Evolutionary conservation across 2,113 vertebrate species (phyloP).

Genomic region (Pipra filicauda): DNA sequence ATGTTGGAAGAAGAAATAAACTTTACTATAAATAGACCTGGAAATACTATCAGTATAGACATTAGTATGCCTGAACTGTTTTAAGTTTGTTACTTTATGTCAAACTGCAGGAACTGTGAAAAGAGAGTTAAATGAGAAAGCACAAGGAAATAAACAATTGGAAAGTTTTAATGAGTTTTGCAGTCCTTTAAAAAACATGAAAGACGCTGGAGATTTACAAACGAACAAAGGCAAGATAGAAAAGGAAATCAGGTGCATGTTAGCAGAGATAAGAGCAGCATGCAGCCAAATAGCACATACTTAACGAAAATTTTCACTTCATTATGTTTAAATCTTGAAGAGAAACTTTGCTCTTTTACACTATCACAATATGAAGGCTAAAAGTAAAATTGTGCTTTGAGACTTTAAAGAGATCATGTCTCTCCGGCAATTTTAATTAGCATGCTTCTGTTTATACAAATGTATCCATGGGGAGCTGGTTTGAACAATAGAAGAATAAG

Average conservation of each 20-base stretch:
- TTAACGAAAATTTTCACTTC: constrained; percentile 17
- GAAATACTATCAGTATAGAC: not conserved
- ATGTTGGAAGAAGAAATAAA: not conserved
- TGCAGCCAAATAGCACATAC: constrained; percentile 41
- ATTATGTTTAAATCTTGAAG: constrained; percentile 51
- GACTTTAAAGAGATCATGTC: constrained; percentile 31
- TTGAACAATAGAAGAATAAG: constrained; percentile 38
- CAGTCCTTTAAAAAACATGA: constrained; percentile 47
- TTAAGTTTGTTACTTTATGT: not conserved
- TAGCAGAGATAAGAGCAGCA: constrained; percentile 31
- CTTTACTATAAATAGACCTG: not conserved
- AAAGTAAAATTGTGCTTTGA: constrained; percentile 48
- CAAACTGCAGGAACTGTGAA: not conserved
- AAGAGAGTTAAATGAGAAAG: constrained; percentile 6
- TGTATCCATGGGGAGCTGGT: not conserved
- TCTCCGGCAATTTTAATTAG: constrained; percentile 54
- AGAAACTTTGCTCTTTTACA: constrained; percentile 54
- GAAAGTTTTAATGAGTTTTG: constrained; percentile 55
- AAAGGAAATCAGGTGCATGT: constrained; percentile 58
- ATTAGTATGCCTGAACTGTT: not conserved
- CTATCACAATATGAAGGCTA: constrained; percentile 12
- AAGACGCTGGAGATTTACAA: constrained; percentile 38
- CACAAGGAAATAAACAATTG: constrained; percentile 50
- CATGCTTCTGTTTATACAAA: constrained; percentile 42
- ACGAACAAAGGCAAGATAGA: constrained; percentile 35